These are phyloP conservation scores for Macrocentrus cingulum DNA, from an alignment of 1,140 invertebrate genomes.

Conservation along the genomic window DNA sequence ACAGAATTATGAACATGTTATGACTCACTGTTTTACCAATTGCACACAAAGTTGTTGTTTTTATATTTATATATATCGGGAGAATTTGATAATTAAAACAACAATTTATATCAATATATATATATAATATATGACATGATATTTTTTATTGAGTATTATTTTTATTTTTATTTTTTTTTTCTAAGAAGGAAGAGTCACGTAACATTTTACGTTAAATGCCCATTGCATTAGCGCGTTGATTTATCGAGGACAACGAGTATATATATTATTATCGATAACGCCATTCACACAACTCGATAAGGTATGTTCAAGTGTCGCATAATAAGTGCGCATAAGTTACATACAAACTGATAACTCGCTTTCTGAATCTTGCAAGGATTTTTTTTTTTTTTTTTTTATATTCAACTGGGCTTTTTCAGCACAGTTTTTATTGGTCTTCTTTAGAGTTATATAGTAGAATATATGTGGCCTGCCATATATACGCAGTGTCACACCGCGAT, in stretches of 20 bases:
- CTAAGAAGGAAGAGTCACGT: conserved; percentile 16
- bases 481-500: conserved; percentile 13
- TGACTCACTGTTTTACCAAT: no score
- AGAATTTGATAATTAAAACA: no score
- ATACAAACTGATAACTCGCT: conserved; percentile 4
- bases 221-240: conserved; percentile 23
- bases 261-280: conserved; percentile 22
- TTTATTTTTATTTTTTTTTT: no score
- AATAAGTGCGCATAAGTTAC: conserved; percentile 11
- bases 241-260: conserved; percentile 27
- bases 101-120: no score
- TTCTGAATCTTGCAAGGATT: neutral
- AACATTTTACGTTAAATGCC: conserved; percentile 11
- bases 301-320: conserved; percentile 1
- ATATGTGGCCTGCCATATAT: conserved; percentile 4
- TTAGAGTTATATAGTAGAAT: neutral
- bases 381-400: no score
- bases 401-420: no score
- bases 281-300: conserved; percentile 19
- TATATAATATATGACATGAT: no score
- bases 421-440: no score
- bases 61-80: no score
- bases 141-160: no score
- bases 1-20: no score
- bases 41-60: no score